Conservation (phyloP, 2,888 invertebrate species). For the Flexamia atlantica region DNA sequence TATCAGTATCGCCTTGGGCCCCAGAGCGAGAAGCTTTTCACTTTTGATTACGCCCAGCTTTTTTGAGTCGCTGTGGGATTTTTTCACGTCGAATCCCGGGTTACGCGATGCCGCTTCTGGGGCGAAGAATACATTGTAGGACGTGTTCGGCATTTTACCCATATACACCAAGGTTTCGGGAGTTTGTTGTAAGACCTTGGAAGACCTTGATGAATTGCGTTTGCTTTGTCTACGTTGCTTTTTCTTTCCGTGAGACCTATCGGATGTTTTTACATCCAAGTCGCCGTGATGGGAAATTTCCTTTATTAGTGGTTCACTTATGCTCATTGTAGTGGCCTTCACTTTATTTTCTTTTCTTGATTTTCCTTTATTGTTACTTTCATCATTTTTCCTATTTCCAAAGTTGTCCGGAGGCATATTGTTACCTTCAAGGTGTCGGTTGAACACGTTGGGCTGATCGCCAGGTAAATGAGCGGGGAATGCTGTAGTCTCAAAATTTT, state of each 20-base stretch:
- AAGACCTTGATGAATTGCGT: background rate
- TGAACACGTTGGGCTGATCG: too few relatives aligned
- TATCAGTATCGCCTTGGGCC: constrained; percentile 12
- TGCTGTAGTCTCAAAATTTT: too few relatives aligned
- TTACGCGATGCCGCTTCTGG: background rate
- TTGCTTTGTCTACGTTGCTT: background rate
- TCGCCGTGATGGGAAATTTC: background rate
- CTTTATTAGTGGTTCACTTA: background rate
- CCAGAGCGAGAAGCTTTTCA: constrained; percentile 2
- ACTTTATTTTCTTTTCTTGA: background rate
- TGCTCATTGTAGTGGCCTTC: background rate
- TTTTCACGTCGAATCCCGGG: background rate
- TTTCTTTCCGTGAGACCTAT: too few relatives aligned
- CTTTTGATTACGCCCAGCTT: background rate
- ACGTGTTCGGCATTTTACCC: constrained; percentile 8
- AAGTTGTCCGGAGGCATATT: background rate
- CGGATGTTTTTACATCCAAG: too few relatives aligned
- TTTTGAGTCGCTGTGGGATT: background rate
- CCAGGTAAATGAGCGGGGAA: too few relatives aligned
- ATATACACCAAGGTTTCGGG: background rate
- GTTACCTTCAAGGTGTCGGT: background rate
- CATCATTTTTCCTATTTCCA: background rate
- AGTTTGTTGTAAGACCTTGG: background rate
- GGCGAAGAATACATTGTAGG: constrained; percentile 11
- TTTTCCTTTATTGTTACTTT: background rate